A percentile compares a stretch with the other conserved stretches of the same genome.
Conservation (phyloP, 2,113 vertebrate species). For the Bostrychus sinensis region DNA sequence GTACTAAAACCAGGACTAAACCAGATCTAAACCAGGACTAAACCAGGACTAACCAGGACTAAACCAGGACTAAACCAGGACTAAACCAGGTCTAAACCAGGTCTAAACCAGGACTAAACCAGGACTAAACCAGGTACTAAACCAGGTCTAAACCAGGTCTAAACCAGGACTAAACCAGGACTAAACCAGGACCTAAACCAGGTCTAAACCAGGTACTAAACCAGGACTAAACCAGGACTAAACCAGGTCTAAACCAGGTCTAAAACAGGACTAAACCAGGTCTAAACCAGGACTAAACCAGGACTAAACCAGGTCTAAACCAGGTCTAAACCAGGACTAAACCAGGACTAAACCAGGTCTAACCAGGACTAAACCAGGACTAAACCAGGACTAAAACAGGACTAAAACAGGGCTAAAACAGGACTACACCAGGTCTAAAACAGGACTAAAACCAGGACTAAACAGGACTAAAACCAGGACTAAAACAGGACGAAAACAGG, state of each 20-base stretch:
- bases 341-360: not conserved
- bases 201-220: not conserved
- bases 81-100: not conserved
- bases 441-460: too few relatives aligned
- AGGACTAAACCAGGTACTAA: not conserved
- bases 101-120: not conserved
- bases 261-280: not conserved
- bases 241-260: not conserved
- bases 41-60: too few relatives aligned
- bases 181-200: too few relatives aligned
- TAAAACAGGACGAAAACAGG: too few relatives aligned
- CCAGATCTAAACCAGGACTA: not conserved
- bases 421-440: too few relatives aligned
- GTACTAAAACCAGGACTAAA: not conserved
- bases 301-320: too few relatives aligned
- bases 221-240: too few relatives aligned
- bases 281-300: not conserved
- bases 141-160: not conserved
- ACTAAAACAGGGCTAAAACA: too few relatives aligned
- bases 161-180: not conserved
- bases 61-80: too few relatives aligned
- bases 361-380: not conserved
- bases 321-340: not conserved
- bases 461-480: too few relatives aligned
- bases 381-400: slow-evolving; percentile 5